Conservation (phyloP, 2,888 invertebrate species). For the Pandemis cinnamomeana region DNA sequence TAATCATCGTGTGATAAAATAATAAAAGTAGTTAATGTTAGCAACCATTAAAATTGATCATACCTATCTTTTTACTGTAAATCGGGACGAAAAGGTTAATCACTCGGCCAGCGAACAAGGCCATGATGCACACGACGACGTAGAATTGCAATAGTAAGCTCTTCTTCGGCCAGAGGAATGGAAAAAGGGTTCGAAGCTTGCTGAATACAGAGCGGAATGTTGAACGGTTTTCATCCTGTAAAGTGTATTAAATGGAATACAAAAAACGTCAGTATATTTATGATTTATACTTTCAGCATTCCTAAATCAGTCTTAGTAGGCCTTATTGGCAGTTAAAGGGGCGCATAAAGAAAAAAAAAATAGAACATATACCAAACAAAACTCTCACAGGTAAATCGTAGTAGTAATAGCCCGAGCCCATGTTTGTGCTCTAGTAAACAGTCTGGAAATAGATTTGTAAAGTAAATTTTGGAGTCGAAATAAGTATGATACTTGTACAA, state of each 20-base stretch:
- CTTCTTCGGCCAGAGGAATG: slow-evolving; percentile 97
- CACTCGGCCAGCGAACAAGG: slow-evolving; percentile 91
- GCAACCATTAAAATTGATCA: slow-evolving; percentile 51
- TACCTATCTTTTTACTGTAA: slow-evolving; percentile 96
- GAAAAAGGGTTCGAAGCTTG: slow-evolving; percentile 91
- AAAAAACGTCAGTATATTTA: no score
- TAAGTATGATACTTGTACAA: neutral
- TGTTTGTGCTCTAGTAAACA: slow-evolving; percentile 44
- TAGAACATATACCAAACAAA: slow-evolving; percentile 38
- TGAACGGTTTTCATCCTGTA: slow-evolving; percentile 86
- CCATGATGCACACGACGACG: slow-evolving; percentile 91
- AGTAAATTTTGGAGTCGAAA: neutral
- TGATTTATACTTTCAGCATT: no score
- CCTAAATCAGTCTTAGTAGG: no score
- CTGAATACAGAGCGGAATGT: slow-evolving; percentile 92
- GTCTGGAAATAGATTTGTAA: slow-evolving; percentile 52
- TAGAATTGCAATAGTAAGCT: slow-evolving; percentile 90
- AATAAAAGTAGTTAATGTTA: no score
- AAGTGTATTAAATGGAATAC: neutral
- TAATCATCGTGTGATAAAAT: no score
- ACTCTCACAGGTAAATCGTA: slow-evolving; percentile 55
- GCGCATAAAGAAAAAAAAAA: neutral
- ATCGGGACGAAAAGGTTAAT: slow-evolving; percentile 97
- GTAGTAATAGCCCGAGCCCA: slow-evolving; percentile 51
- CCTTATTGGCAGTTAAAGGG: neutral